phyloP scores from a whole-genome alignment of 2,888 invertebrate genomes.

The Hirudinaria manillensis region DNA sequence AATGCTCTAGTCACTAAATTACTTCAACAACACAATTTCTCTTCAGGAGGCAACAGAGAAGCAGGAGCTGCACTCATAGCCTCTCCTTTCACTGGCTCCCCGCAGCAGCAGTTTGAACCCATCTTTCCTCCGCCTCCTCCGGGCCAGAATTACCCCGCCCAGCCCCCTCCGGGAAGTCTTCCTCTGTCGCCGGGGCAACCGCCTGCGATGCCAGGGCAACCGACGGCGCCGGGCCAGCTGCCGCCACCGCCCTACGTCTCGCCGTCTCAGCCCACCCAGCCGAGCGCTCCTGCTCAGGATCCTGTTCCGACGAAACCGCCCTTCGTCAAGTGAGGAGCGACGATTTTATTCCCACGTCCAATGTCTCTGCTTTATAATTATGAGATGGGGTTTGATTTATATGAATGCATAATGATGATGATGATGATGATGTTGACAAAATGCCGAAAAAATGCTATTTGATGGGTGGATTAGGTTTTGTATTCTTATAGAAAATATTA shows the following conservation, averaged over 20 bases:
- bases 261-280: not conserved
- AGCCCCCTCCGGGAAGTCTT: not conserved
- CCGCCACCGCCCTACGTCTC: not conserved
- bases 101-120: constrained; percentile 23
- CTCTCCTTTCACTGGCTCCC: not conserved
- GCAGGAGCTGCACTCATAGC: not conserved
- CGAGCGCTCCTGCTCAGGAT: not conserved
- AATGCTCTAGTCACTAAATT: not conserved
- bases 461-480: not conserved
- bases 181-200: not conserved
- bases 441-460: not conserved
- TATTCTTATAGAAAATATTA: not conserved
- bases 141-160: not conserved
- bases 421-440: too few relatives aligned
- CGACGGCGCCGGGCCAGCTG: not conserved
- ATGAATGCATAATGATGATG: not conserved
- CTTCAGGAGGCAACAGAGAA: not conserved
- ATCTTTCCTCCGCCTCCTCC: constrained; percentile 16
- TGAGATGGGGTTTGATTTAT: not conserved
- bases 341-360: too few relatives aligned
- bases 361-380: too few relatives aligned
- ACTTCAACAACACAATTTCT: not conserved
- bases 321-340: not conserved
- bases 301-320: not conserved
- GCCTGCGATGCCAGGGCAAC: not conserved